Evolutionary conservation across 2,797 vertebrate genomes (phyloP), one percentile per base, ranked within the genome.

Genomic region (Mormyrops boulengeri): DNA sequence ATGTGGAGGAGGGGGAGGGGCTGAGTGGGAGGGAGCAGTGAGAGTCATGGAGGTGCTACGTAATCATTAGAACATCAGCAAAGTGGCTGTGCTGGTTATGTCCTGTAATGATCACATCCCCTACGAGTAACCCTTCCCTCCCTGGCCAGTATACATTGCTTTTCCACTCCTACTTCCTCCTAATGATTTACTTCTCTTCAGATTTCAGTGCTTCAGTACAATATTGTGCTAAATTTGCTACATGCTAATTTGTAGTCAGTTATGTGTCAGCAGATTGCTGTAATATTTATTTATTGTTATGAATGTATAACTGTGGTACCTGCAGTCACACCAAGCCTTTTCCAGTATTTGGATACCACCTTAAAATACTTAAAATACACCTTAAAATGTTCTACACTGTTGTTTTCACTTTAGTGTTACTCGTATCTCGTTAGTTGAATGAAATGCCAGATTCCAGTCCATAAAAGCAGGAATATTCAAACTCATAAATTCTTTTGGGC

Each of bases 31-130:
- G 84, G 84, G 12, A 14, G 30, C 85, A 34, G 49, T 53, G 50
- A 86, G 85, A 87, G 85, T 55, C 22, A 12, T 85, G 22, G 22
- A 85, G 85, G 50, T 30, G 85, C 8, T 86, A 86, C 49, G 85
- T 86, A 11, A 87, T 87, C 49, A 87, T 55, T 57, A 87, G 49
- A 41, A 52, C 52, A 53, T 12, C 22, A 50, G 49, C 55, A 52
- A 14, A 11, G 62, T 3, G 22, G 11, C 22, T 52, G 44, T 52
- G 7, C n/a, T 85, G 47, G 26, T 85, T 85, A 87, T 38, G 50
- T 12, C 14, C 11, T 2, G 50, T 26, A 53, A 34, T 55, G 22
- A 86, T 53, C 47, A 26, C 26, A 53, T 34, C 17, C 52, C 52
- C 85, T 55, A 7, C 0, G 17, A 53, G 12, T 55, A 53, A 53